Percentiles rank a stretch among this genome's conserved stretches.
Conservation (phyloP, 2,113 vertebrate genomes). For the Platycercus adscitus region DNA sequence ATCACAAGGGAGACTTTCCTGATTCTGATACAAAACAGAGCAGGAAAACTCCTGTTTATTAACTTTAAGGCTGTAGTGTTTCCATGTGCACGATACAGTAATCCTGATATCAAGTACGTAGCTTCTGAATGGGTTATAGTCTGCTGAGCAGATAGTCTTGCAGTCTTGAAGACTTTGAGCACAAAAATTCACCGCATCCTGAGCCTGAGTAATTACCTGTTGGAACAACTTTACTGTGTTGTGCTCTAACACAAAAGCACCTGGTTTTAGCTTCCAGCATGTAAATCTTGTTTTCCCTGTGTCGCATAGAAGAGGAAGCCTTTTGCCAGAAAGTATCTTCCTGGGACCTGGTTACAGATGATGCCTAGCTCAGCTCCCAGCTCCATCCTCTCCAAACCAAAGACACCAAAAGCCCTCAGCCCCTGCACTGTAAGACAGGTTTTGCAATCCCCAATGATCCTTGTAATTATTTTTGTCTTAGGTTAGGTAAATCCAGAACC, state of each 20-base stretch:
- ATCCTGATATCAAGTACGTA: neutral
- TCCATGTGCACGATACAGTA: neutral
- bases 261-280: neutral
- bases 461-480: neutral
- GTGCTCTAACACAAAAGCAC: neutral
- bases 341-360: neutral
- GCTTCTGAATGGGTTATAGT: neutral
- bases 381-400: neutral
- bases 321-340: neutral
- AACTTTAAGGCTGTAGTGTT: neutral
- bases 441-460: neutral
- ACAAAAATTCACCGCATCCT: neutral
- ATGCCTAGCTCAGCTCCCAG: neutral
- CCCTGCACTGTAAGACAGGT: accelerated
- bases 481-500: neutral
- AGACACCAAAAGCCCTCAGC: neutral
- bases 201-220: neutral
- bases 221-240: neutral
- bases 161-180: neutral
- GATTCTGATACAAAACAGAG: neutral
- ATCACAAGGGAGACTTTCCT: neutral
- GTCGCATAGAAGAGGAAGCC: neutral
- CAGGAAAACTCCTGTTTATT: neutral
- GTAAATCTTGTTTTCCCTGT: neutral
- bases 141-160: neutral